Conservation (phyloP, 2,113 vertebrate genomes). For the Phaethon lepturus region DNA sequence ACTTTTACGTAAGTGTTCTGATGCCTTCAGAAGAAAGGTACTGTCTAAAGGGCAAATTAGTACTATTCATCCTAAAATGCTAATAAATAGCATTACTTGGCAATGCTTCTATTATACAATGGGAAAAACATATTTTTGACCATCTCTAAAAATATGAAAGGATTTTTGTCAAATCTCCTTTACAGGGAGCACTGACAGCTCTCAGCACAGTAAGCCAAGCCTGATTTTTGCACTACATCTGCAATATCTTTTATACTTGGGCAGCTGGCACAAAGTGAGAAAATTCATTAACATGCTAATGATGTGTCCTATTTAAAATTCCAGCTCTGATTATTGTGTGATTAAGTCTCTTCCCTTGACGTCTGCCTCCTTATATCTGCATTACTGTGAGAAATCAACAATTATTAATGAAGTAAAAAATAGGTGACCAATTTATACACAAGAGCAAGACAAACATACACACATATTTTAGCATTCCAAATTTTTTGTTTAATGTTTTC, state of each 20-base stretch:
- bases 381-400: constrained; percentile 71
- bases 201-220: constrained; percentile 41
- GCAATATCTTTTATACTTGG: constrained; percentile 64
- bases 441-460: constrained; percentile 3
- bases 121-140: constrained; percentile 12
- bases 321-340: constrained; percentile 77
- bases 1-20: background rate
- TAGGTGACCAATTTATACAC: constrained; percentile 48
- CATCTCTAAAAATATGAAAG: constrained; percentile 35
- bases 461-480: background rate
- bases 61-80: constrained; percentile 27
- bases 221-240: constrained; percentile 57
- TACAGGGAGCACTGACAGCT: constrained; percentile 15
- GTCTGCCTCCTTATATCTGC: constrained; percentile 63
- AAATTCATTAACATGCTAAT: constrained; percentile 79
- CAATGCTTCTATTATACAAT: background rate
- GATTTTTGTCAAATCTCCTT: constrained; percentile 26
- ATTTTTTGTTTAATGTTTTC: background rate
- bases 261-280: constrained; percentile 70
- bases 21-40: background rate
- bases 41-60: background rate
- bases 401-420: constrained; percentile 69
- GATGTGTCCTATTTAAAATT: constrained; percentile 77
- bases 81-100: background rate
- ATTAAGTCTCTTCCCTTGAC: constrained; percentile 76